Evolutionary conservation across 2,113 vertebrate genomes (phyloP).

Genomic region (Dryoscopus gambensis): DNA sequence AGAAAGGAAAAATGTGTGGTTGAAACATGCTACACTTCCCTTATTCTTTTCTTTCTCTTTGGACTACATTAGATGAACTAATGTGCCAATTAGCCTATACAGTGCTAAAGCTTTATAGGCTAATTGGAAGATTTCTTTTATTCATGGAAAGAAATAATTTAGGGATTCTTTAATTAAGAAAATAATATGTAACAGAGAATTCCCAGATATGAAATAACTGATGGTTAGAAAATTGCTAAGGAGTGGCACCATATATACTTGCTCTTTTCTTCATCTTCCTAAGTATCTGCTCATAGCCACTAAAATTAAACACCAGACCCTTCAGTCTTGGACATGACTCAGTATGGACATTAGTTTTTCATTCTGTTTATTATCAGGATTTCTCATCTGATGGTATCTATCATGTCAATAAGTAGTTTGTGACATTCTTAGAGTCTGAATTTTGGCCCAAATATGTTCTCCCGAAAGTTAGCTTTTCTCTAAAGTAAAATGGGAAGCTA

Average conservation of each 20-base stretch:
- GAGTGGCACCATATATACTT: not conserved
- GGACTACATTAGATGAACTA: not conserved
- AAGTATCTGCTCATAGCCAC: not conserved
- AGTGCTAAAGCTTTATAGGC: not conserved
- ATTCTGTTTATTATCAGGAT: not conserved
- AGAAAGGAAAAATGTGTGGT: not conserved
- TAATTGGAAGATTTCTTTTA: not conserved
- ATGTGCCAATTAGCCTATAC: not conserved
- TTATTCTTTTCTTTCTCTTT: not conserved
- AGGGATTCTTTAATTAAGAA: not conserved
- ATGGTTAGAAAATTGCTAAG: not conserved
- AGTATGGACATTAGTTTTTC: not conserved
- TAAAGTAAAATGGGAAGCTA: not conserved
- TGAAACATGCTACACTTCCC: not conserved
- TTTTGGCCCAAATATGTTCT: not conserved
- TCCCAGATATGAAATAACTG: not conserved
- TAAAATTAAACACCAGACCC: not conserved
- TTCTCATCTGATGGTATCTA: not conserved
- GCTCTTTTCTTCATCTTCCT: not conserved
- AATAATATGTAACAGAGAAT: not conserved
- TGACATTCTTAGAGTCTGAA: not conserved
- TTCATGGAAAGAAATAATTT: not conserved
- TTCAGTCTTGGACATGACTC: not conserved
- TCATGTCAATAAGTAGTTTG: not conserved
- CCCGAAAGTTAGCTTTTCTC: not conserved